Conservation (phyloP, 2,888 invertebrate genomes). For the Acanthosepion lycidas region DNA sequence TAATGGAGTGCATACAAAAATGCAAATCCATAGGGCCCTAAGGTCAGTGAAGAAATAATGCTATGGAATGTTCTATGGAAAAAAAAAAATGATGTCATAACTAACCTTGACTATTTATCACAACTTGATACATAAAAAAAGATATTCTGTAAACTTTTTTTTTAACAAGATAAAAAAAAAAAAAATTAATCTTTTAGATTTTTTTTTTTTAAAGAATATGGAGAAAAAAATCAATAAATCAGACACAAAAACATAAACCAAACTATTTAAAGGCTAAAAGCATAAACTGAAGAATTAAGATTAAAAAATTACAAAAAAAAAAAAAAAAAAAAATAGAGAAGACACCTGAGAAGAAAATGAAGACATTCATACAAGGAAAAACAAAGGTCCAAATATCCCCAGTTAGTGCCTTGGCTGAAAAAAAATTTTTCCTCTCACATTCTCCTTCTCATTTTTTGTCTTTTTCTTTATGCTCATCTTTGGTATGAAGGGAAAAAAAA, state of each 20-base stretch:
- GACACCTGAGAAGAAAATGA: background rate
- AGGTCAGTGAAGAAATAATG: background rate
- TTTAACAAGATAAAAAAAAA: background rate
- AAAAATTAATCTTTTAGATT: background rate
- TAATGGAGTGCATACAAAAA: background rate
- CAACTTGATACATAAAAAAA: background rate
- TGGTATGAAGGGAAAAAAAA: constrained; percentile 36
- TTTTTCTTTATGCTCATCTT: background rate
- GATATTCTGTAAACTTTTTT: background rate
- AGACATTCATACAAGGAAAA: background rate
- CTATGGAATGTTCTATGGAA: background rate
- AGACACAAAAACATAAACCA: background rate
- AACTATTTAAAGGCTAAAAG: background rate
- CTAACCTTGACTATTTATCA: background rate
- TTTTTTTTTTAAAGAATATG: background rate
- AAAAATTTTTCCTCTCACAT: background rate
- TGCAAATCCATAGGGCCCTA: background rate
- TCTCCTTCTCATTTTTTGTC: background rate
- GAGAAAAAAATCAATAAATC: constrained; percentile 17
- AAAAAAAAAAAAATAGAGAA: background rate
- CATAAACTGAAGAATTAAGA: constrained; percentile 36
- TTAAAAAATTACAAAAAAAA: background rate
- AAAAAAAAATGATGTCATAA: background rate
- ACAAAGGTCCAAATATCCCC: background rate
- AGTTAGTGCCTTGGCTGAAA: constrained; percentile 45